Percentiles rank a stretch among this genome's conserved stretches.
These are phyloP conservation scores for Maconellicoccus hirsutus DNA, from an alignment of 1,140 invertebrate genomes.

Conservation along the genomic window DNA sequence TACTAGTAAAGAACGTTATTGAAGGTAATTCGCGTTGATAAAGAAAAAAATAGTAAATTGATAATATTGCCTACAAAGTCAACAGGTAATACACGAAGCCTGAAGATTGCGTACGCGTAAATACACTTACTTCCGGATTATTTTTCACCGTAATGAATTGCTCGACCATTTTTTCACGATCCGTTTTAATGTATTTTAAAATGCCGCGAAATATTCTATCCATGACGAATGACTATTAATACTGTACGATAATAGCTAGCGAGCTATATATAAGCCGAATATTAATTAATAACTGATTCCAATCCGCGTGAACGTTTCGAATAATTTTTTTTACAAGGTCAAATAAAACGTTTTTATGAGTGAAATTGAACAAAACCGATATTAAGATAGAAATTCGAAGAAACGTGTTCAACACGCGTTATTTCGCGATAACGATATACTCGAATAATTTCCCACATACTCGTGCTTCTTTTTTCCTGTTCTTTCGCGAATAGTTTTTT, in stretches of 20 bases:
- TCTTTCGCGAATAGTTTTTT: too few species aligned
- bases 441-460: too few species aligned
- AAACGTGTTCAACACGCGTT: too few species aligned
- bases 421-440: too few species aligned
- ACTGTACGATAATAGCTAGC: too few species aligned
- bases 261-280: too few species aligned
- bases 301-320: background rate
- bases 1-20: too few species aligned
- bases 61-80: background rate
- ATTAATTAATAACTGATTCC: background rate
- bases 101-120: too few species aligned
- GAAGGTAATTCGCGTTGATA: too few species aligned
- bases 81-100: background rate
- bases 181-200: constrained; percentile 70
- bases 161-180: constrained; percentile 72
- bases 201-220: constrained; percentile 76
- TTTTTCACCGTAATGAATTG: constrained; percentile 78
- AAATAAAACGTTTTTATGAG: background rate
- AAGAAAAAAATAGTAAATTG: background rate
- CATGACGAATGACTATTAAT: constrained; percentile 40
- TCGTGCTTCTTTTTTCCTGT: too few species aligned
- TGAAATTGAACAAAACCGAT: background rate
- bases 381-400: too few species aligned
- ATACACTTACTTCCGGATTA: constrained; percentile 63
- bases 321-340: background rate